Evolutionary conservation across 2,888 invertebrate species (phyloP).

Genomic region (Sialis lutaria): DNA sequence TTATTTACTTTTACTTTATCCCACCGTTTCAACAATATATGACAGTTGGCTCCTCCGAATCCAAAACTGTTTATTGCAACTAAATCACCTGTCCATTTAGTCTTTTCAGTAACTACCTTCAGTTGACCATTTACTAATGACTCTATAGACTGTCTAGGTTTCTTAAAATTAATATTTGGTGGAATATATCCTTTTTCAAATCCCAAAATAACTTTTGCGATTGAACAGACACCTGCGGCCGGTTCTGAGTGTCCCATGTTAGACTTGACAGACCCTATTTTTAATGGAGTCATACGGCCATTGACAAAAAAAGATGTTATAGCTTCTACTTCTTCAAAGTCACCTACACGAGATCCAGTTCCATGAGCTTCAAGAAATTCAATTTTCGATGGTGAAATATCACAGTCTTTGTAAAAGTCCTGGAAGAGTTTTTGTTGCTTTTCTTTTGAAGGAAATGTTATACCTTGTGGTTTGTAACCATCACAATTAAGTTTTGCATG

Average conservation of each 20-base stretch:
- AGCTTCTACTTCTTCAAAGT: constrained; percentile 79
- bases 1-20: constrained; percentile 40
- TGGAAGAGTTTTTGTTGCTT: constrained; percentile 40
- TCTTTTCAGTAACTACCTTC: constrained; percentile 55
- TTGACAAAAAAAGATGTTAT: constrained; percentile 65
- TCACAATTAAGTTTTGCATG: constrained; percentile 22
- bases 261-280: constrained; percentile 83
- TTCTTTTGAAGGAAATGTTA: constrained; percentile 24
- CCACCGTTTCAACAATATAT: constrained; percentile 44
- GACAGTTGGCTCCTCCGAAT: constrained; percentile 81
- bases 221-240: constrained; percentile 62
- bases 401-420: constrained; percentile 50
- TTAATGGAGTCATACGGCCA: constrained; percentile 54
- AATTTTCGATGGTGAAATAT: constrained; percentile 47
- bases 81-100: constrained; percentile 52
- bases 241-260: constrained; percentile 91
- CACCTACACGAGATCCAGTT: constrained; percentile 69
- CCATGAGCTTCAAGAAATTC: constrained; percentile 79
- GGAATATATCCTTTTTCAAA: constrained; percentile 68
- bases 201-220: constrained; percentile 54
- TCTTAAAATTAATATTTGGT: constrained; percentile 66
- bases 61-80: constrained; percentile 84
- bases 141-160: constrained; percentile 31
- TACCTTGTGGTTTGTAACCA: constrained; percentile 23
- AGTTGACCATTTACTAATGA: constrained; percentile 43